Base-by-base conservation (phyloP, 2,113 vertebrate species). In the Arizona elegans region DNA sequence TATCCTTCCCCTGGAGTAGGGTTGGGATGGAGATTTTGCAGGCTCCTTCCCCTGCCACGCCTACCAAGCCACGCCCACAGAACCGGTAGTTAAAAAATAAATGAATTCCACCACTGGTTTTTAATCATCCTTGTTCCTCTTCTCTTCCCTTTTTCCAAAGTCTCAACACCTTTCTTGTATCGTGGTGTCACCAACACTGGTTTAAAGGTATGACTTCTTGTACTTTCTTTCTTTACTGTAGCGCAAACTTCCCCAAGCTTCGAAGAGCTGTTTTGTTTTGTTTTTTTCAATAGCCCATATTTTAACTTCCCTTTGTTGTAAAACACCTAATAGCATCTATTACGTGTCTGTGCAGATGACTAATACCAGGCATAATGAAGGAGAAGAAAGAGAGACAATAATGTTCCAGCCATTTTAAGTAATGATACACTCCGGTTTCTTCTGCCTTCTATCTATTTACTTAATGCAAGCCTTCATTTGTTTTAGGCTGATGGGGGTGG, bases 391-490 rank as follows among this genome's bases (percentile, higher is more conserved):
- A 47, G 75, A 54, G 91, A 55, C 0, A 38, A 75, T 88, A 91
- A 11, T 47, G 0, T 91, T 8, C 5, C 70, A 24, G 33, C 21
- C 3, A 12, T 38, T 93, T 47, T 1, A 92, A 21, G 19, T 90
- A 4, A 38, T 94, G 29, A 26, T 43, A 91, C 13, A 15, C 0
- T 0, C 0, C 47, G 0, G 0, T 1, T 53, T 52, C 0, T 1
- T 88, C 53, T 10, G 15, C 23, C 8, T 50, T 87, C 9, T 7
- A n/a, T 9, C 5, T 90, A 5, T 24, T 93, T 87, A 6, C 91
- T 50, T 8, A 88, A 88, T 33, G 29, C 10, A 93, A 89, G 0
- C n/a, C 0, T 89, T 0, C 33, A 50, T 75, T 55, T 85, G 33
- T 90, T 11, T 94, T 23, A 0, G 52, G 89, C 85, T 52, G 26